Evolutionary conservation across 1,140 invertebrate species (phyloP).

Genomic region (Zaprionus tsacasi): DNA sequence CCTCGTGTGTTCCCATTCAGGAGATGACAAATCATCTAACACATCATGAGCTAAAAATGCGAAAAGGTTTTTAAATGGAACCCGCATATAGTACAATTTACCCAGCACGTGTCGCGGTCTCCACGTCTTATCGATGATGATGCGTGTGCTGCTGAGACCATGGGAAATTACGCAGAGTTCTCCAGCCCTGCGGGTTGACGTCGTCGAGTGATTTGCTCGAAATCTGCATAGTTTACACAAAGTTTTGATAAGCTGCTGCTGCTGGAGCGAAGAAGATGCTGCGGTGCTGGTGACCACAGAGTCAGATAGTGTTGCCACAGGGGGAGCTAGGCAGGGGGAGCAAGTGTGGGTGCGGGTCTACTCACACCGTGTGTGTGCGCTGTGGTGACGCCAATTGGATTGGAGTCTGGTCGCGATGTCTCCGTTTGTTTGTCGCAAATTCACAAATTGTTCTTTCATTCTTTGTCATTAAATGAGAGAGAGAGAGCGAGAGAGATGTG

Average conservation of each 20-base stretch:
- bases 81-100: slow-evolving; percentile 13
- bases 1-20: background rate
- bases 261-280: background rate
- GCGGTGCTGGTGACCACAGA: background rate
- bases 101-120: background rate
- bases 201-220: background rate
- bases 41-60: background rate
- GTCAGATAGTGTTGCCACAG: background rate
- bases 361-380: background rate
- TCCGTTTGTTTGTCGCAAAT: slow-evolving; percentile 80
- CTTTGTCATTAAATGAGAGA: slow-evolving; percentile 75
- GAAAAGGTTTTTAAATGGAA: slow-evolving; percentile 6
- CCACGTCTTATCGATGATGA: background rate
- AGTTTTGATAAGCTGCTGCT: slow-evolving; percentile 14
- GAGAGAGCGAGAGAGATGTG: slow-evolving; percentile 7
- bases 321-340: too few relatives aligned
- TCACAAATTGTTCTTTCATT: slow-evolving; percentile 80
- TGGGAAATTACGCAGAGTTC: background rate
- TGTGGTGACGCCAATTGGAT: slow-evolving; percentile 56
- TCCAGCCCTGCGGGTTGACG: background rate
- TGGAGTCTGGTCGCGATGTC: slow-evolving; percentile 80
- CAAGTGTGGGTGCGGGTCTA: background rate
- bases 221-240: slow-evolving; percentile 20
- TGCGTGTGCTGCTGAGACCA: background rate
- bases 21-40: slow-evolving; percentile 12